Conservation (phyloP, 1,140 invertebrate genomes). For the Euglossa dilemma region DNA sequence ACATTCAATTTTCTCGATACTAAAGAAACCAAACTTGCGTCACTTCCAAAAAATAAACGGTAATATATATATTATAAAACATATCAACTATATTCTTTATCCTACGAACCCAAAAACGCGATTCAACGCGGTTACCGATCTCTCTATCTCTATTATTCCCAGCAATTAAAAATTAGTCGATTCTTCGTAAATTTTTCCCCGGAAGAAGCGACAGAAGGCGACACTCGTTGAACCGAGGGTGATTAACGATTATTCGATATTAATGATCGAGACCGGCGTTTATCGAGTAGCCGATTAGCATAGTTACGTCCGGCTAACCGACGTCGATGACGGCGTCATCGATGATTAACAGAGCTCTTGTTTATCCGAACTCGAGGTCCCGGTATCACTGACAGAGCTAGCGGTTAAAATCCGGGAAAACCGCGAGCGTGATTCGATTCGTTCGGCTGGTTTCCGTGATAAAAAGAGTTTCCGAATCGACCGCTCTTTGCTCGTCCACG, state of each 20-base stretch:
- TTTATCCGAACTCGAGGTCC: background rate
- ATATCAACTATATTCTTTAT: too few species aligned
- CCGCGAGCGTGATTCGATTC: background rate
- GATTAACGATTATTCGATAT: constrained; percentile 31
- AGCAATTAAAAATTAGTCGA: too few species aligned
- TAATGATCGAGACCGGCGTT: constrained; percentile 7
- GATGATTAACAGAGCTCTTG: background rate
- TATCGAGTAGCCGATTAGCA: constrained; percentile 15
- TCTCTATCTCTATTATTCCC: too few species aligned
- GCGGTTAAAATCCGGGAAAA: background rate
- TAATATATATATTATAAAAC: too few species aligned
- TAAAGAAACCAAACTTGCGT: too few species aligned
- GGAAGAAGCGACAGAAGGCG: background rate
- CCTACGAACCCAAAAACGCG: too few species aligned
- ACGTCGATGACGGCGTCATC: background rate
- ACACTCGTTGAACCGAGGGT: background rate
- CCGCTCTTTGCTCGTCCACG: background rate
- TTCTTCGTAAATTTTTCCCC: too few species aligned
- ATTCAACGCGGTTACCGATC: too few species aligned
- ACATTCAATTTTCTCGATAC: too few species aligned
- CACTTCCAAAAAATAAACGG: too few species aligned
- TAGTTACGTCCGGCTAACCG: background rate
- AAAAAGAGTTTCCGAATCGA: too few species aligned
- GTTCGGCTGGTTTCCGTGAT: background rate
- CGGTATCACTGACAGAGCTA: too few species aligned